Conservation (phyloP, 2,888 invertebrate species). For the Linhomoeus sp. region DNA sequence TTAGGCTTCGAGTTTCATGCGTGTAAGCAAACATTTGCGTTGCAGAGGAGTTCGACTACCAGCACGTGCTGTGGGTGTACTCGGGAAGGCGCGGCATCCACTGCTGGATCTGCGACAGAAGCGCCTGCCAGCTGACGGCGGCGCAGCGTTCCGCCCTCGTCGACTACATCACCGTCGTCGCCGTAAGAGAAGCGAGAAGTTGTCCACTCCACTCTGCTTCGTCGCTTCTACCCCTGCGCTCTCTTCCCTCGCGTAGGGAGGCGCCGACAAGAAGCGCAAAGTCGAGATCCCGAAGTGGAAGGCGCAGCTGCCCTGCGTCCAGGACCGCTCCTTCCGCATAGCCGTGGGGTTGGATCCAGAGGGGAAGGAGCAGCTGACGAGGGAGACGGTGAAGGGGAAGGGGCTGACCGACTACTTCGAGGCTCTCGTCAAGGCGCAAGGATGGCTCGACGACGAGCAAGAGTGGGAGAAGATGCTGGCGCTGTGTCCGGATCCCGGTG, state of each 20-base stretch:
- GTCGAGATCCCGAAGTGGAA: not conserved
- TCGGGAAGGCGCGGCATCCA: constrained; percentile 94
- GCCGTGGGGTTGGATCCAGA: no score
- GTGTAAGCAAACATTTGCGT: constrained; percentile 5
- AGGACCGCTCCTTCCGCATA: not conserved
- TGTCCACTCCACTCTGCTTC: no score
- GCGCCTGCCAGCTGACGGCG: constrained; percentile 53
- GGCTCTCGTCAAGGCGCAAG: constrained; percentile 19
- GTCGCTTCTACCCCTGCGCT: no score
- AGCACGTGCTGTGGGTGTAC: constrained; percentile 85
- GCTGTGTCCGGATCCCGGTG: constrained; percentile 1
- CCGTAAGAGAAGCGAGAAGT: no score
- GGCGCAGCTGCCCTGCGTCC: not conserved
- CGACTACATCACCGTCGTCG: constrained; percentile 54
- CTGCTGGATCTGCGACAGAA: constrained; percentile 88
- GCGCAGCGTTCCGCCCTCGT: constrained; percentile 57
- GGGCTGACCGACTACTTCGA: constrained; percentile 8
- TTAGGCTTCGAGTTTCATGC: no score
- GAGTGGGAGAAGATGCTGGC: constrained; percentile 8
- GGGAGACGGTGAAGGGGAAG: no score
- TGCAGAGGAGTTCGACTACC: constrained; percentile 81
- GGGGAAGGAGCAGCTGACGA: no score
- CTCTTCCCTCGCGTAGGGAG: constrained; percentile 25
- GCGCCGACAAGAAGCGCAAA: not conserved
- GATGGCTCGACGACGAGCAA: constrained; percentile 16